Evolutionary conservation across 2,113 vertebrate species (phyloP).

Genomic region (Kryptolebias marmoratus): DNA sequence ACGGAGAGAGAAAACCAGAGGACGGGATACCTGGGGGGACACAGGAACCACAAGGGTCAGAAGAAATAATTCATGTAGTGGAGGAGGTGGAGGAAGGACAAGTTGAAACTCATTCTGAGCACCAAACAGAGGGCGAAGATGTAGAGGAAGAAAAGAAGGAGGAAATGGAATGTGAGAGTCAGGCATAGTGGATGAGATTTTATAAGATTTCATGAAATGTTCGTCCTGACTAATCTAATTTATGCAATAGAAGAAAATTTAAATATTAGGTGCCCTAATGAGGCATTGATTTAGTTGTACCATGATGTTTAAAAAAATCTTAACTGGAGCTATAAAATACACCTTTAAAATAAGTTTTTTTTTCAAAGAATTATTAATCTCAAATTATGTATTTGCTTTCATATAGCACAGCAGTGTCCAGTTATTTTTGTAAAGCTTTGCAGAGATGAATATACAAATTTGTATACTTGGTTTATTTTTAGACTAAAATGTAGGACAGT

Average conservation of each 20-base stretch:
- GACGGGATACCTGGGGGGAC: constrained; percentile 26
- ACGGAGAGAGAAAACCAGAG: constrained; percentile 58
- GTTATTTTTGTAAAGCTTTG: constrained; percentile 17
- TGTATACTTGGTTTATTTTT: constrained; percentile 57
- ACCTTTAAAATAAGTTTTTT: constrained; percentile 2
- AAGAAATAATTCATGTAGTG: constrained; percentile 14
- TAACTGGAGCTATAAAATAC: constrained; percentile 18
- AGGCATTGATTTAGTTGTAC: background rate
- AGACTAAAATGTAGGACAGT: constrained; percentile 32
- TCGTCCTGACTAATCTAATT: constrained; percentile 15
- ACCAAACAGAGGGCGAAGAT: constrained; percentile 29
- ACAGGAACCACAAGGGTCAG: constrained; percentile 32
- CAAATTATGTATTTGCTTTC: constrained; percentile 7
- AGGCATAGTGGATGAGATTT: constrained; percentile 2
- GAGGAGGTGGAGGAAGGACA: constrained; percentile 40
- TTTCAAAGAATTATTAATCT: constrained; percentile 2
- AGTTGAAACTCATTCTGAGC: constrained; percentile 26
- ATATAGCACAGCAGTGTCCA: background rate
- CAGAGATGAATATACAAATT: constrained; percentile 25
- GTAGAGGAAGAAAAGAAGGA: constrained; percentile 31
- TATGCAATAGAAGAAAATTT: background rate
- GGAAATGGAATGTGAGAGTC: constrained; percentile 63
- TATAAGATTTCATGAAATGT: constrained; percentile 1
- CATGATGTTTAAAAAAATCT: background rate
- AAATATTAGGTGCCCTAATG: background rate